Base-by-base conservation (phyloP, 2,113 vertebrate species). In the Alosa alosa region DNA sequence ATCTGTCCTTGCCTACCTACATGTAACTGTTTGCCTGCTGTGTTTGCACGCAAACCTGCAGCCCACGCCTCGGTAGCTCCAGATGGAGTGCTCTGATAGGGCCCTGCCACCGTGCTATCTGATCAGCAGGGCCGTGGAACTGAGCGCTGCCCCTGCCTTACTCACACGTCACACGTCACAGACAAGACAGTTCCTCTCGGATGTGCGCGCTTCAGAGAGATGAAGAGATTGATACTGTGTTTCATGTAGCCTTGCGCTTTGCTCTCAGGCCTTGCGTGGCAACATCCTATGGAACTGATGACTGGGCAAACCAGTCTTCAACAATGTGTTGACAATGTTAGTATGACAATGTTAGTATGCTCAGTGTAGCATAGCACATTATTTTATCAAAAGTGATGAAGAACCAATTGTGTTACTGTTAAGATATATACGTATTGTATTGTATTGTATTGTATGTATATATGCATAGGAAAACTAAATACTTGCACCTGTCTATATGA, bases 81-180 rank as follows among this genome's bases (percentile, higher is more conserved):
- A 85, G 85, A 89, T 88, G 49, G 72, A 85, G 45, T 85, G 17
- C 31, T 22, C 57, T 86, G 89, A 89, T 88, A 86, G 85, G 84
- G 20, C 72, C 31, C 4, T 4, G 55, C 55, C 18, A 39, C 72
- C 9, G 25, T 9, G 36, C 72, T 78, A 78, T 75, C 25, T 39
- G 25, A 75, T 78, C 36, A 41, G 31, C 72, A 1, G 10, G 18
- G 64, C 64, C 25, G 31, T 78, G 72, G 25, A 15, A 15, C 50
- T 22, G 55, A 22, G 55, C 4, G 55, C 4, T 1, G 20, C 20
- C 5, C 55, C 55, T 0, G 20, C 18, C 50, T 13, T 10, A 52
- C 11, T 52, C 50, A 15, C 11, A 52, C 50, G 50, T 60, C 55
- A 20, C 18, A 60, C 55, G 52, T 57, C 52, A 57, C 52, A 57